Evolutionary conservation across 2,113 vertebrate species (phyloP).

Genomic region (Ciconia boyciana): DNA sequence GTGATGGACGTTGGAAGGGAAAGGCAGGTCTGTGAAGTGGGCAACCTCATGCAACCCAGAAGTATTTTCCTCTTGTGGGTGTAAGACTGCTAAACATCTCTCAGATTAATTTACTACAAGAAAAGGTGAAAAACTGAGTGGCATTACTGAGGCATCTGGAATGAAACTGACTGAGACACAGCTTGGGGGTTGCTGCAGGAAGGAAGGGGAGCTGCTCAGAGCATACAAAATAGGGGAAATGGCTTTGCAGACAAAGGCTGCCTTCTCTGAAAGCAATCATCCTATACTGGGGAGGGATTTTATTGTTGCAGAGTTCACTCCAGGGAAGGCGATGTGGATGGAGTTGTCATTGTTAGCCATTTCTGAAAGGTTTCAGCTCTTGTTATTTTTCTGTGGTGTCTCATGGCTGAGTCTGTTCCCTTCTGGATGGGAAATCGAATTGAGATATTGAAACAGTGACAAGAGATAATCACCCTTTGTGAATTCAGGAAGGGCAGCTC

Average conservation of each 20-base stretch:
- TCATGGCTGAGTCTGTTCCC: slow-evolving; percentile 22
- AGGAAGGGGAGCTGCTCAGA: not conserved
- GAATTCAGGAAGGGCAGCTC: slow-evolving; percentile 31
- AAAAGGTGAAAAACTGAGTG: slow-evolving; percentile 17
- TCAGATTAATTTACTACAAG: not conserved
- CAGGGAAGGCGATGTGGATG: slow-evolving; percentile 50
- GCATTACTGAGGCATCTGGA: slow-evolving; percentile 18
- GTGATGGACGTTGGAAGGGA: not conserved
- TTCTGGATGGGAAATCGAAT: slow-evolving; percentile 42
- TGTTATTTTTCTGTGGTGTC: slow-evolving; percentile 57
- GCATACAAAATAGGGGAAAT: slow-evolving; percentile 56
- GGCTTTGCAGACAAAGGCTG: slow-evolving; percentile 57
- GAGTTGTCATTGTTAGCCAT: slow-evolving; percentile 52
- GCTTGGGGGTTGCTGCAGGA: slow-evolving; percentile 5
- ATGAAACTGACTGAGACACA: not conserved
- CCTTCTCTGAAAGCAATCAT: slow-evolving; percentile 59
- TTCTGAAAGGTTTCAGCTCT: slow-evolving; percentile 50
- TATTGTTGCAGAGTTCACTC: slow-evolving; percentile 49
- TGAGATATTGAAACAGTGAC: slow-evolving; percentile 69
- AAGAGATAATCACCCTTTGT: slow-evolving; percentile 56
- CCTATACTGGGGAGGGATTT: slow-evolving; percentile 37
- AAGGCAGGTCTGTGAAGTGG: not conserved
- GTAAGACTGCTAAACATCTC: not conserved
- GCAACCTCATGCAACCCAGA: not conserved
- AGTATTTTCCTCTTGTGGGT: not conserved